Conservation (phyloP, 2,113 vertebrate genomes). For the Callionymus lyra region DNA sequence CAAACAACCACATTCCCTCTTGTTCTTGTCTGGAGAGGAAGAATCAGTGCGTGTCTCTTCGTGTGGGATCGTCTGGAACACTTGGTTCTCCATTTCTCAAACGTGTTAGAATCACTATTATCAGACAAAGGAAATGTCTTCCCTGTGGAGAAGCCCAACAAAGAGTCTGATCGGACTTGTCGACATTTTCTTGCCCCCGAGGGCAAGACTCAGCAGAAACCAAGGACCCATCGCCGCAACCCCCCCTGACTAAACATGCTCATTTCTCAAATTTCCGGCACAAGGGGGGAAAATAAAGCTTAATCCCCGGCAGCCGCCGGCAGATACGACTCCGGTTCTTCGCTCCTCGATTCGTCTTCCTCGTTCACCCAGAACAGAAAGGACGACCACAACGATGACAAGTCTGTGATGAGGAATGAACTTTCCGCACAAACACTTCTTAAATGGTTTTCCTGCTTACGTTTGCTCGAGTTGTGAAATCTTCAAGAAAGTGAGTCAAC, state of each 20-base stretch:
- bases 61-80: too few relatives aligned
- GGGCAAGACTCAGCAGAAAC: slow-evolving; percentile 37
- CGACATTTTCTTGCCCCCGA: slow-evolving; percentile 16
- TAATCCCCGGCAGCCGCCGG: slow-evolving; percentile 37
- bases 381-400: too few relatives aligned
- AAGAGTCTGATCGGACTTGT: slow-evolving; percentile 18
- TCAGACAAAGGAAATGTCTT: slow-evolving; percentile 3
- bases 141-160: slow-evolving; percentile 9
- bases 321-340: slow-evolving; percentile 24
- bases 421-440: too few relatives aligned
- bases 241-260: slow-evolving; percentile 26
- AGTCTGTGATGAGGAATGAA: too few relatives aligned
- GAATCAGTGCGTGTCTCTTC: too few relatives aligned
- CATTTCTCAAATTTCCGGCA: slow-evolving; percentile 19
- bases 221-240: slow-evolving; percentile 28
- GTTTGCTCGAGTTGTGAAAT: too few relatives aligned
- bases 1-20: too few relatives aligned
- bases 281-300: slow-evolving; percentile 23
- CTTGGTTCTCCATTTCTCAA: too few relatives aligned
- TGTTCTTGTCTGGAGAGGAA: too few relatives aligned
- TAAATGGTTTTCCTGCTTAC: too few relatives aligned
- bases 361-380: not conserved
- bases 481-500: too few relatives aligned
- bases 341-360: slow-evolving; percentile 15
- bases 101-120: too few relatives aligned